phyloP scores from a whole-genome alignment of 2,888 invertebrate genomes.

The Flexamia atlantica region DNA sequence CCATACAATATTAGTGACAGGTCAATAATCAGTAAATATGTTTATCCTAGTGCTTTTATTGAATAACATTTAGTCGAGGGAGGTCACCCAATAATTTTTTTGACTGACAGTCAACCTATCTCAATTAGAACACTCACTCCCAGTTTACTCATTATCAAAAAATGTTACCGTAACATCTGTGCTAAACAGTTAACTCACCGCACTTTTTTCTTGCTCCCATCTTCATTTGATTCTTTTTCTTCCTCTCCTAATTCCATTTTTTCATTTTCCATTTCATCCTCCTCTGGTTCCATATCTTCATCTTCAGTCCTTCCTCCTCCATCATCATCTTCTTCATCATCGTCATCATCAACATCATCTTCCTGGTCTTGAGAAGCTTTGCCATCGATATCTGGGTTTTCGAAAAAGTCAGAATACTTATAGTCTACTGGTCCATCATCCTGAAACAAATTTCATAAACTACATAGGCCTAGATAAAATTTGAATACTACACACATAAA shows the following conservation, averaged over 20 bases:
- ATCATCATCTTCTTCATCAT: constrained; percentile 61
- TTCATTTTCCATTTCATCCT: constrained; percentile 59
- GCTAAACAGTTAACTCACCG: constrained; percentile 52
- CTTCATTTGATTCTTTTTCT: constrained; percentile 39
- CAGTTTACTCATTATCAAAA: too few relatives aligned
- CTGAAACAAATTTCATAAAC: constrained; percentile 63
- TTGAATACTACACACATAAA: too few relatives aligned
- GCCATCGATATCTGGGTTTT: constrained; percentile 70
- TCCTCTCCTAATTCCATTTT: constrained; percentile 34
- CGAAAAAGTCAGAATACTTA: constrained; percentile 69
- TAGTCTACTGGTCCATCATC: constrained; percentile 72
- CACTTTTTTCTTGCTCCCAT: constrained; percentile 22
- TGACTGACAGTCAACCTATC: too few relatives aligned
- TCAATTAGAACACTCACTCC: too few relatives aligned
- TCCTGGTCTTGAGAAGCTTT: constrained; percentile 66
- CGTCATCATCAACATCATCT: constrained; percentile 66
- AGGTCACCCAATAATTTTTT: too few relatives aligned
- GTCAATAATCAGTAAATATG: too few relatives aligned
- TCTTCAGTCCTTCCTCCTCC: constrained; percentile 32
- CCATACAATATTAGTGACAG: too few relatives aligned
- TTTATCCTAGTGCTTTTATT: too few relatives aligned
- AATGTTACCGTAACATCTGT: too few relatives aligned
- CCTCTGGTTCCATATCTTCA: constrained; percentile 39
- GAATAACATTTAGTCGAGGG: too few relatives aligned
- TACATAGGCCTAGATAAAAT: too few relatives aligned